These are phyloP conservation scores for Pseudocheirus occidentalis DNA, from an alignment of 2,797 vertebrate species.

Conservation along the genomic window DNA sequence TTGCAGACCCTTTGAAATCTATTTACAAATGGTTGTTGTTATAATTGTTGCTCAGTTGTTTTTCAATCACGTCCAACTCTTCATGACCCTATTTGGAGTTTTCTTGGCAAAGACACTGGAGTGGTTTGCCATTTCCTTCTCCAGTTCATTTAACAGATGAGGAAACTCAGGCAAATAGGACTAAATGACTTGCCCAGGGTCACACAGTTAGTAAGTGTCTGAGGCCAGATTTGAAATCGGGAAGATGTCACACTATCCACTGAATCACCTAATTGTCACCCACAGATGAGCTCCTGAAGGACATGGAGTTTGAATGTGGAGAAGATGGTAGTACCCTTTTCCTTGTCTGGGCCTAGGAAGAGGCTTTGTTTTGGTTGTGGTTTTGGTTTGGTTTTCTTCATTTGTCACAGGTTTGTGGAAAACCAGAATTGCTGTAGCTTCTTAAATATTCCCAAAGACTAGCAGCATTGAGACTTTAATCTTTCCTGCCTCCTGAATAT, in stretches of 20 bases:
- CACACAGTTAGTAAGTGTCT: no score
- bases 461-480: constrained; percentile 53
- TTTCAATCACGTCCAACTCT: background rate
- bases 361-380: background rate
- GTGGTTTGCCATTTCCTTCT: no score
- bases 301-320: background rate
- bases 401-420: constrained; percentile 39
- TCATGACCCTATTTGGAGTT: background rate
- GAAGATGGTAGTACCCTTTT: constrained; percentile 34
- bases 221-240: no score
- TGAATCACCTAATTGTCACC: background rate
- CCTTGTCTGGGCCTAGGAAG: constrained; percentile 30
- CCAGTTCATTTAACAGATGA: no score
- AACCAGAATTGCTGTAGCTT: constrained; percentile 53
- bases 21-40: background rate
- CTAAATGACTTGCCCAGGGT: no score
- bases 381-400: constrained; percentile 26
- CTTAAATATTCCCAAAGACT: constrained; percentile 40
- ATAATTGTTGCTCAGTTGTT: background rate
- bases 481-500: constrained; percentile 40
- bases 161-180: no score
- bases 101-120: background rate
- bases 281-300: background rate
- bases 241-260: background rate
- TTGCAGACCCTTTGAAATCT: background rate